Conservation (phyloP, 2,113 vertebrate genomes). For the Danionella cerebrum region DNA sequence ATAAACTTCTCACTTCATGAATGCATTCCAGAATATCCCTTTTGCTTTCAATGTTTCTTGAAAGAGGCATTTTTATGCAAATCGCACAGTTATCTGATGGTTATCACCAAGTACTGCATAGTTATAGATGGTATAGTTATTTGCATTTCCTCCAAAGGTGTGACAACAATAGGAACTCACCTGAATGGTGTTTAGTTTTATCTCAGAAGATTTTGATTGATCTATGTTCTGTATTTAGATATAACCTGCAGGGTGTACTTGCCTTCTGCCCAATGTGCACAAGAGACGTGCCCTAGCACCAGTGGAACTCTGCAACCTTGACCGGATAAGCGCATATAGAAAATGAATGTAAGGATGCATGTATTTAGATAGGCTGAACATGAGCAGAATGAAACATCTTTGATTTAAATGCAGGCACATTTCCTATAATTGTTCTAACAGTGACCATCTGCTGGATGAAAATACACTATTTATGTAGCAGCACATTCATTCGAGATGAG, state of each 20-base stretch:
- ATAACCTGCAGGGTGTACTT: too few relatives aligned
- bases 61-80: conserved; percentile 41
- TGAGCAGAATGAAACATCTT: not conserved
- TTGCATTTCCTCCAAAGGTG: conserved; percentile 29
- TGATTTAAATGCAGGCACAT: conserved; percentile 21
- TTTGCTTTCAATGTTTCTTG: conserved; percentile 38
- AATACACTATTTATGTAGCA: conserved; percentile 8
- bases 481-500: conserved; percentile 20
- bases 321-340: too few relatives aligned
- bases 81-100: conserved; percentile 37
- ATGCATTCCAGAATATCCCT: conserved; percentile 48
- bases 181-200: conserved; percentile 13
- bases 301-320: too few relatives aligned
- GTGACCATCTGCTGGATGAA: conserved; percentile 21
- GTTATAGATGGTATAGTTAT: conserved; percentile 33
- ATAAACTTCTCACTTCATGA: conserved; percentile 59
- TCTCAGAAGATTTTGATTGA: not conserved
- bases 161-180: not conserved
- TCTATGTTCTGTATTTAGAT: not conserved
- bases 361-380: not conserved
- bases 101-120: conserved; percentile 33
- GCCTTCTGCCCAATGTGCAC: too few relatives aligned
- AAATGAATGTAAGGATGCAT: too few relatives aligned
- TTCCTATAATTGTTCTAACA: conserved; percentile 19
- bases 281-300: too few relatives aligned